These are phyloP conservation scores for Diorhabda sublineata DNA, from an alignment of 1,140 invertebrate genomes.

Conservation along the genomic window DNA sequence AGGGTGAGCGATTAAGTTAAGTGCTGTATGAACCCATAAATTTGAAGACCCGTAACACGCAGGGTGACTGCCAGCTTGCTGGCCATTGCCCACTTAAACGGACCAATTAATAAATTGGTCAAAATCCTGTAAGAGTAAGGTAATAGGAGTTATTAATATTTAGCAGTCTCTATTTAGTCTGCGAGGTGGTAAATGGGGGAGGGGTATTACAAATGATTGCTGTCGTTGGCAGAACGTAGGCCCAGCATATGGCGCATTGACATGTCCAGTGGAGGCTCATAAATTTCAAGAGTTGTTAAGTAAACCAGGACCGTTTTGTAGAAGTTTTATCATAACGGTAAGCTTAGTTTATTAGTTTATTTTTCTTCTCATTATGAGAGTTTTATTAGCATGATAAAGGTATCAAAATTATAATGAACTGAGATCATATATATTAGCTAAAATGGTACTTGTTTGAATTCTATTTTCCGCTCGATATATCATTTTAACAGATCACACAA, in stretches of 20 bases:
- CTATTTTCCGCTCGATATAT: too few relatives aligned
- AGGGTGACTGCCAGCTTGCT: neutral
- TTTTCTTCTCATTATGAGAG: too few relatives aligned
- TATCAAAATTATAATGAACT: too few relatives aligned
- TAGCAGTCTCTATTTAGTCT: conserved; percentile 19
- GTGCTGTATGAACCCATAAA: conserved; percentile 22
- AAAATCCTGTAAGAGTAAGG: conserved; percentile 23
- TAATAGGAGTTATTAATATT: conserved; percentile 24
- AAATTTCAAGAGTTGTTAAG: conserved; percentile 13
- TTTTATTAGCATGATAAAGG: too few relatives aligned
- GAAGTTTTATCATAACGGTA: neutral
- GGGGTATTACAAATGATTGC: conserved; percentile 20
- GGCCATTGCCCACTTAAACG: conserved; percentile 10
- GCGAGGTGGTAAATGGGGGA: neutral
- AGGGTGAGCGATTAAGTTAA: conserved; percentile 18
- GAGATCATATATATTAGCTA: too few relatives aligned
- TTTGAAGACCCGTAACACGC: conserved; percentile 15
- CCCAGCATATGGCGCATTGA: conserved; percentile 22
- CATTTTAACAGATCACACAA: too few relatives aligned
- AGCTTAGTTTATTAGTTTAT: too few relatives aligned
- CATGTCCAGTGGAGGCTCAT: conserved; percentile 13
- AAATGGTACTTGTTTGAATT: too few relatives aligned
- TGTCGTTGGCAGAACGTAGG: conserved; percentile 16
- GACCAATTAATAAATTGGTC: conserved; percentile 20
- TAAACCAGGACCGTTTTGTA: conserved; percentile 12